Conservation (phyloP, 2,888 invertebrate species). For the Parnassius glacialis region DNA sequence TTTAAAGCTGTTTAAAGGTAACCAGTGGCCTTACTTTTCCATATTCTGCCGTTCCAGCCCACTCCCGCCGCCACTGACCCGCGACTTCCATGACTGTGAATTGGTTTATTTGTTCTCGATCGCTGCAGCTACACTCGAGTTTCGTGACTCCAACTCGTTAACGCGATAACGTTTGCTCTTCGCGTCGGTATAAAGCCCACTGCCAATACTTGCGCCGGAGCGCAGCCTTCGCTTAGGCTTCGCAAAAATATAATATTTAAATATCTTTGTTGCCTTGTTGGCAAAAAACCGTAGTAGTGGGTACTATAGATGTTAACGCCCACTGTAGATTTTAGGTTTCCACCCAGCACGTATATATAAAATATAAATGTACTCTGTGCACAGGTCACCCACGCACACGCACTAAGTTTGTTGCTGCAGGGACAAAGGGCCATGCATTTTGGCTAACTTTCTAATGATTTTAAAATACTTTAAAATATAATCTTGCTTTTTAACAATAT, state of each 20-base stretch:
- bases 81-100: slow-evolving; percentile 69
- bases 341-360: slow-evolving; percentile 40
- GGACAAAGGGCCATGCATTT: slow-evolving; percentile 23
- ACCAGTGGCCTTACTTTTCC: slow-evolving; percentile 64
- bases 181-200: slow-evolving; percentile 65
- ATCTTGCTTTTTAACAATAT: too few species aligned
- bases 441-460: slow-evolving; percentile 18
- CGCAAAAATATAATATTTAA: slow-evolving; percentile 63
- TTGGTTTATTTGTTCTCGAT: slow-evolving; percentile 49
- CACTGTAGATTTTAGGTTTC: slow-evolving; percentile 54
- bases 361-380: too few species aligned
- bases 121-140: slow-evolving; percentile 74
- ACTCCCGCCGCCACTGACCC: slow-evolving; percentile 76
- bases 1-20: slow-evolving; percentile 25
- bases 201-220: slow-evolving; percentile 37
- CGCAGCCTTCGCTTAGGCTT: slow-evolving; percentile 58
- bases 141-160: slow-evolving; percentile 44
- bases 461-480: background rate
- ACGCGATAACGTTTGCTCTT: slow-evolving; percentile 56
- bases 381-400: slow-evolving; percentile 65
- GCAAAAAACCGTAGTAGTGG: slow-evolving; percentile 65
- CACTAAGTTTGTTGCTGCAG: slow-evolving; percentile 42
- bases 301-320: slow-evolving; percentile 69
- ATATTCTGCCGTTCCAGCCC: slow-evolving; percentile 76
- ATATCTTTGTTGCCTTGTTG: slow-evolving; percentile 69